Percentiles rank a stretch among this genome's conserved stretches.
phyloP scores from a whole-genome alignment of 2,113 vertebrate species.

The Phylloscopus trochilus region DNA sequence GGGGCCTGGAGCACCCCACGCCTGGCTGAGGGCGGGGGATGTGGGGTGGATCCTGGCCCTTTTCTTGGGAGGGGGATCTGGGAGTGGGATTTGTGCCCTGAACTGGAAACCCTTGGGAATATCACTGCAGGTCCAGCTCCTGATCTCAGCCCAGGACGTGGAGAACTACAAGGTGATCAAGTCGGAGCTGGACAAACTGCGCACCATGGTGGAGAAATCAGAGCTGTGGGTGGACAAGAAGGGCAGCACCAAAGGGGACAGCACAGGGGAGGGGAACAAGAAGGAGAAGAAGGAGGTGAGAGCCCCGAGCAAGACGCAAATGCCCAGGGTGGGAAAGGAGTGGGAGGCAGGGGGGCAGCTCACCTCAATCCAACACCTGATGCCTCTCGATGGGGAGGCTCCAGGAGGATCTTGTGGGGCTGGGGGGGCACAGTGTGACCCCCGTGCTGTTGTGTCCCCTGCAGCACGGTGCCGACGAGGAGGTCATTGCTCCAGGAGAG shows the following conservation, averaged over 20 bases:
- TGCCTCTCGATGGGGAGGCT: neutral
- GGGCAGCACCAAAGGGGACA: constrained; percentile 74
- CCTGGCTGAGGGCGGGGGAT: neutral
- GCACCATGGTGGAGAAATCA: constrained; percentile 95
- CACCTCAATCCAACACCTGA: neutral
- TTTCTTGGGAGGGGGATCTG: neutral
- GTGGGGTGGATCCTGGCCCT: neutral
- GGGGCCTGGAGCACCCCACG: accelerated
- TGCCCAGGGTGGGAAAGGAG: accelerated
- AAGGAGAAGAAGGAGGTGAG: constrained; percentile 84
- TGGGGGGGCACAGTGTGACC: neutral
- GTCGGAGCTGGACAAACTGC: constrained; percentile 89
- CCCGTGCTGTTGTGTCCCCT: neutral
- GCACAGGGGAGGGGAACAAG: constrained; percentile 70
- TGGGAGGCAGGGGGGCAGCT: neutral
- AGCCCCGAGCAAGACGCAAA: neutral
- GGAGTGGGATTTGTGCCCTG: neutral
- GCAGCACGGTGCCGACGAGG: constrained; percentile 68
- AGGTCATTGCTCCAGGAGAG: constrained; percentile 74
- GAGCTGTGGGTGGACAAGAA: constrained; percentile 99
- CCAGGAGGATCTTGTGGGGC: neutral
- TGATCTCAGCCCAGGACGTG: constrained; percentile 93
- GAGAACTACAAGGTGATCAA: constrained; percentile 98
- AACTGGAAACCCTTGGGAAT: neutral
- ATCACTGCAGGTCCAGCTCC: constrained; percentile 85